A percentile compares a stretch with the other conserved stretches of the same genome.
phyloP scores from a whole-genome alignment of 2,797 vertebrate genomes.

The Macroramphosus scolopax region DNA sequence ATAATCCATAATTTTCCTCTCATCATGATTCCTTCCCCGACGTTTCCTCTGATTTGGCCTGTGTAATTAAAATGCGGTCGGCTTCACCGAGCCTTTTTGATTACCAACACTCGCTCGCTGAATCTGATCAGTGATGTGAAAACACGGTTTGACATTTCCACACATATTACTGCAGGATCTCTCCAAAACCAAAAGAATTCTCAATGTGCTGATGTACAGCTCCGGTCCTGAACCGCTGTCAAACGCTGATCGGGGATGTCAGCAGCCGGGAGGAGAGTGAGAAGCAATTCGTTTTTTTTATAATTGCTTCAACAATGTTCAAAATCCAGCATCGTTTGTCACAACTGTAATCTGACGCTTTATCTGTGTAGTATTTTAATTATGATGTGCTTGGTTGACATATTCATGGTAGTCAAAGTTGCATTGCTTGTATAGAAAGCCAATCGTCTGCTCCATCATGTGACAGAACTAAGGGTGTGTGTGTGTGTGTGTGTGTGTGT shows the following conservation, averaged over 20 bases:
- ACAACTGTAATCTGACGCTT: constrained; percentile 10
- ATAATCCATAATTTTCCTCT: no score
- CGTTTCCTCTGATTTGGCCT: constrained; percentile 1
- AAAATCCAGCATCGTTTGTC: background rate
- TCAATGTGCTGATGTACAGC: constrained; percentile 22
- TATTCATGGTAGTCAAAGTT: constrained; percentile 28
- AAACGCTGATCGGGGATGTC: constrained; percentile 25
- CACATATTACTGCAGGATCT: constrained; percentile 11
- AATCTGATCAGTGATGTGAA: constrained; percentile 26
- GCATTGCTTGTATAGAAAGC: constrained; percentile 33
- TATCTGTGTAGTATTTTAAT: constrained; percentile 20
- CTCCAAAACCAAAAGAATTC: constrained; percentile 22
- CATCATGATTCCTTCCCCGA: constrained; percentile 1
- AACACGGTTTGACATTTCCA: constrained; percentile 30
- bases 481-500: constrained; percentile 35
- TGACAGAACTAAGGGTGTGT: constrained; percentile 29
- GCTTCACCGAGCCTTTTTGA: background rate
- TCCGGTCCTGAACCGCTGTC: constrained; percentile 16
- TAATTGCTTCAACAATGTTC: constrained; percentile 26
- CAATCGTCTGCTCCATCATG: constrained; percentile 37
- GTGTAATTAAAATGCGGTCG: constrained; percentile 11
- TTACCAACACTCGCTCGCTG: constrained; percentile 5
- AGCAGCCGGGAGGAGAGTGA: constrained; percentile 15
- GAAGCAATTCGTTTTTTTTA: constrained; percentile 18
- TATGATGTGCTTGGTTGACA: constrained; percentile 18